Conservation (phyloP, 2,888 invertebrate species). For the Leucoma salicis region DNA sequence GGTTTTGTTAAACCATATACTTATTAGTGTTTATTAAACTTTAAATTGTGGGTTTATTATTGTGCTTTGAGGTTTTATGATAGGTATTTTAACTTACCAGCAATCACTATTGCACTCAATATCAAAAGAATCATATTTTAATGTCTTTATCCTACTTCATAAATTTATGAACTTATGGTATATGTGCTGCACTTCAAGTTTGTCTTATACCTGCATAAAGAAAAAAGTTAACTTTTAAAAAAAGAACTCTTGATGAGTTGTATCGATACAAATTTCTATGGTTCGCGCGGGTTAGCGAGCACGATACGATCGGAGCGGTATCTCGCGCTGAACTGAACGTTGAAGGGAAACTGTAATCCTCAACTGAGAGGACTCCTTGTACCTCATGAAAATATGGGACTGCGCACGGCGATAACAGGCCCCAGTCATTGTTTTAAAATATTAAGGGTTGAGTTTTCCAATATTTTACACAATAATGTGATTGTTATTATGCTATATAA, state of each 20-base stretch:
- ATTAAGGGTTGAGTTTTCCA: background rate
- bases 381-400: too few species aligned
- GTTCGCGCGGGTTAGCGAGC: background rate
- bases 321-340: constrained; percentile 2
- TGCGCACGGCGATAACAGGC: background rate
- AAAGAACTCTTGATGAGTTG: background rate
- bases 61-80: background rate
- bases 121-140: background rate
- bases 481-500: too few species aligned
- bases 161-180: too few species aligned
- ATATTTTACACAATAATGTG: background rate
- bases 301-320: constrained; percentile 1
- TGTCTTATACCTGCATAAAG: too few species aligned
- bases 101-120: background rate
- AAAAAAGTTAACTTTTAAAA: background rate
- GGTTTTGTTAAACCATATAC: too few species aligned
- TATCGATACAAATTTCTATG: background rate
- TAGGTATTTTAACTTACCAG: background rate
- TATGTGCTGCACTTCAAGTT: too few species aligned
- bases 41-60: too few species aligned
- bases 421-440: background rate
- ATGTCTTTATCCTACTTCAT: background rate
- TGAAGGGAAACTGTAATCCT: background rate
- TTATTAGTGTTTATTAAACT: too few species aligned
- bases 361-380: background rate